Conservation (phyloP, 2,113 vertebrate species). For the Stictonetta naevosa region DNA sequence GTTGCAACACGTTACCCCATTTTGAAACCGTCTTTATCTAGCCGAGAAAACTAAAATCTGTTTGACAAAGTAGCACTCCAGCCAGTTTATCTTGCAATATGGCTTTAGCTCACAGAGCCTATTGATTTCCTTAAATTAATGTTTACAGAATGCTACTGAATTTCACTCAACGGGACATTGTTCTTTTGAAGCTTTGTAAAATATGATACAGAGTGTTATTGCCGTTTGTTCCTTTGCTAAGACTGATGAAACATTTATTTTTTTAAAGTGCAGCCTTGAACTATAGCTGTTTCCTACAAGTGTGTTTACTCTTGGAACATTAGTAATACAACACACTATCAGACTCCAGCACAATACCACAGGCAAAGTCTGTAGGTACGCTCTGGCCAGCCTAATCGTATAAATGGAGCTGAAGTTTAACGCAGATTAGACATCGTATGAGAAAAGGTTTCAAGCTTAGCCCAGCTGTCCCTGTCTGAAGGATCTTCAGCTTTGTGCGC, state of each 20-base stretch:
- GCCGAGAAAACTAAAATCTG: slow-evolving; percentile 88
- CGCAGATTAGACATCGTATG: slow-evolving; percentile 14
- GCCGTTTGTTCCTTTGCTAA: slow-evolving; percentile 79
- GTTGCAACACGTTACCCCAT: slow-evolving; percentile 86
- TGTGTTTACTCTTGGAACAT: slow-evolving; percentile 74
- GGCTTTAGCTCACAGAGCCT: slow-evolving; percentile 85
- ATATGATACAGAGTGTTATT: slow-evolving; percentile 76
- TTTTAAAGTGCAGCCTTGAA: slow-evolving; percentile 77
- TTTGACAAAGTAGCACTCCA: slow-evolving; percentile 87
- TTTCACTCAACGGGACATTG: slow-evolving; percentile 85
- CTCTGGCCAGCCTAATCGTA: not conserved
- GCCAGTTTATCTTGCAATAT: slow-evolving; percentile 90
- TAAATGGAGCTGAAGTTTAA: slow-evolving; percentile 46
- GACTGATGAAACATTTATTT: slow-evolving; percentile 77
- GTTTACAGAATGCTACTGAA: slow-evolving; percentile 86
- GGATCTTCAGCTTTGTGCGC: slow-evolving; percentile 44
- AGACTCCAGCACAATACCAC: slow-evolving; percentile 56
- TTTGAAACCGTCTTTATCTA: slow-evolving; percentile 91
- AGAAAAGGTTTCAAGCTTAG: slow-evolving; percentile 26
- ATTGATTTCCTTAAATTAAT: slow-evolving; percentile 91
- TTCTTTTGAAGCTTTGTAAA: slow-evolving; percentile 85
- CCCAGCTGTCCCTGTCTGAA: slow-evolving; percentile 51
- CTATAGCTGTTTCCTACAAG: slow-evolving; percentile 79
- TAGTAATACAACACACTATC: slow-evolving; percentile 69
- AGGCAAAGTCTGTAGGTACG: slow-evolving; percentile 27